phyloP scores from a whole-genome alignment of 1,140 invertebrate genomes.

The Diuraphis noxia region DNA sequence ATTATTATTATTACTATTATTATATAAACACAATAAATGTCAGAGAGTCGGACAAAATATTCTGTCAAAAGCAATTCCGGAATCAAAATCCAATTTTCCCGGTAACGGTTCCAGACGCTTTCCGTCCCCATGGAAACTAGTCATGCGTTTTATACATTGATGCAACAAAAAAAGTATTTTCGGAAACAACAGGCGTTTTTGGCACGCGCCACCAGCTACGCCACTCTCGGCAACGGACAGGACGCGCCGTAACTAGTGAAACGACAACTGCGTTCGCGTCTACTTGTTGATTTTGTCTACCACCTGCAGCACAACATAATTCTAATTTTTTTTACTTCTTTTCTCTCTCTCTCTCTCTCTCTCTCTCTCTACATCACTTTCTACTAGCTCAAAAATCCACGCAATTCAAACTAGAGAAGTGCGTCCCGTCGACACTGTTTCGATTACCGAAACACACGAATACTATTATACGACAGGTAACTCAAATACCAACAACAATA shows the following conservation, averaged over 20 bases:
- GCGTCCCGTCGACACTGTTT: neutral
- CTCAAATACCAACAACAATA: neutral
- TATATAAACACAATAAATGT: constrained; percentile 22
- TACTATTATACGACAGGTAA: neutral
- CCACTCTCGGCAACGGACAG: constrained; percentile 29
- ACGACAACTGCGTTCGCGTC: constrained; percentile 32
- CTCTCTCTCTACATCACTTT: neutral
- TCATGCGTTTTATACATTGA: constrained; percentile 33
- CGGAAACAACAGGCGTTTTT: constrained; percentile 49
- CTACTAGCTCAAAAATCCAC: neutral
- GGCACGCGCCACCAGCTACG: constrained; percentile 42
- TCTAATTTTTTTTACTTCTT: neutral
- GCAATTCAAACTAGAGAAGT: neutral
- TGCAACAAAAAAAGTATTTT: constrained; percentile 47
- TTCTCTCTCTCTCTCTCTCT: neutral
- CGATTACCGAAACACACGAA: neutral
- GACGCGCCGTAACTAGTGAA: constrained; percentile 34
- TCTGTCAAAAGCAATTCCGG: constrained; percentile 42
- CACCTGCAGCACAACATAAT: constrained; percentile 19
- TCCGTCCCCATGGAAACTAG: constrained; percentile 17
- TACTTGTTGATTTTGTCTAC: constrained; percentile 45
- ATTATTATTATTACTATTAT: neutral
- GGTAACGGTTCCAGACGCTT: constrained; percentile 43
- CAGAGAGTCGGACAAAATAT: constrained; percentile 4
- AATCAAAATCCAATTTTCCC: constrained; percentile 46